Conservation (phyloP, 2,113 vertebrate species). For the Acanthisitta chloris region DNA sequence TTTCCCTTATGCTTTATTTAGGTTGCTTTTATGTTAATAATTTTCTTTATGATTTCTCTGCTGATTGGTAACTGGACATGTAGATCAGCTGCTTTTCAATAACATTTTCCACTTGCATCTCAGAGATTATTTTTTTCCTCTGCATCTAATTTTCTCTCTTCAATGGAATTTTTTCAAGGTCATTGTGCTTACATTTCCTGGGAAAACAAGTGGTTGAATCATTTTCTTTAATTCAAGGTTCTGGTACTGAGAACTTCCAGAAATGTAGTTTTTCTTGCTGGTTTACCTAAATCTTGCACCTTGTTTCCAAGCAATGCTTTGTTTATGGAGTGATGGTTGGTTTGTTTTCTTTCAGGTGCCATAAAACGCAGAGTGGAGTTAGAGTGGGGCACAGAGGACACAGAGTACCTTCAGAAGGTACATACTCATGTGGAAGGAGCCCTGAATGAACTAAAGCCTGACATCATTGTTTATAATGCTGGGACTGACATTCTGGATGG, state of each 20-base stretch:
- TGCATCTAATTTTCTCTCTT: background rate
- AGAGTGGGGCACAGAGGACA: conserved; percentile 92
- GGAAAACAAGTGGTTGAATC: background rate
- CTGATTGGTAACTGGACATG: background rate
- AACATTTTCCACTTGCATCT: background rate
- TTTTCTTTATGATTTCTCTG: background rate
- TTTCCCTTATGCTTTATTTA: background rate
- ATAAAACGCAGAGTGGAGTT: conserved; percentile 90
- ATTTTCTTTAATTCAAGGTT: background rate
- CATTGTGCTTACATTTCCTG: background rate
- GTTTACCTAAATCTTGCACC: background rate
- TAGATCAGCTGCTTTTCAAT: background rate
- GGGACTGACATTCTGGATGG: conserved; percentile 93
- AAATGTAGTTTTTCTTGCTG: background rate
- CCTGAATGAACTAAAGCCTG: conserved; percentile 82
- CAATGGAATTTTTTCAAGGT: conserved; percentile 23
- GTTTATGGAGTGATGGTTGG: background rate
- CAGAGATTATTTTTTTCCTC: too few relatives aligned
- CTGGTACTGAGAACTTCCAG: background rate
- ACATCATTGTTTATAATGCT: conserved; percentile 91
- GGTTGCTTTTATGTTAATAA: background rate
- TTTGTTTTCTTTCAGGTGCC: conserved; percentile 75
- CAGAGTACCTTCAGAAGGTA: conserved; percentile 89
- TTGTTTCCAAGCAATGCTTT: background rate
- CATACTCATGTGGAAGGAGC: conserved; percentile 81